Percentiles rank a stretch among this genome's conserved stretches.
Conservation (phyloP, 2,888 invertebrate genomes). For the Tribolium freemani region DNA sequence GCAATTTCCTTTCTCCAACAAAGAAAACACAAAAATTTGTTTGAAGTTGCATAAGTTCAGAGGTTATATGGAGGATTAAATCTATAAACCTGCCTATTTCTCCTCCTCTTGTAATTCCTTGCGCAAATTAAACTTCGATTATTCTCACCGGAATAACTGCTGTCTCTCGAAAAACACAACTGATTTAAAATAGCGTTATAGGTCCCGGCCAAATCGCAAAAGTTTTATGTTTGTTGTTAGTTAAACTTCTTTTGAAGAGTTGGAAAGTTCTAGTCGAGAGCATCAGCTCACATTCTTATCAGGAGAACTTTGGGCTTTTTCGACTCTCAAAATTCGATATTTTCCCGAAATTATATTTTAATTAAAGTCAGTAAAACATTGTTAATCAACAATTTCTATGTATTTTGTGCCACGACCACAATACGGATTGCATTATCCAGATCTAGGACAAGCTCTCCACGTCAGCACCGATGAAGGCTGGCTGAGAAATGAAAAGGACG, state of each 20-base stretch:
- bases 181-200: constrained; percentile 46
- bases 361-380: constrained; percentile 24
- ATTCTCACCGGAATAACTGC: not conserved
- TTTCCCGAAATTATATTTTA: constrained; percentile 22
- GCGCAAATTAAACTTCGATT: not conserved
- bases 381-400: constrained; percentile 34
- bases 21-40: constrained; percentile 16
- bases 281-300: constrained; percentile 53
- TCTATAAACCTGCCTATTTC: not conserved
- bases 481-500: constrained; percentile 6
- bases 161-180: not conserved
- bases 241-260: constrained; percentile 55
- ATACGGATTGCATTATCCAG: constrained; percentile 24
- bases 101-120: not conserved
- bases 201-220: constrained; percentile 52
- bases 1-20: constrained; percentile 20
- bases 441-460: constrained; percentile 3
- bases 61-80: not conserved
- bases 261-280: constrained; percentile 45
- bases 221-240: constrained; percentile 60
- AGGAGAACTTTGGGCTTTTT: constrained; percentile 45
- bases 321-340: not conserved
- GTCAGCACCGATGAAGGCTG: constrained; percentile 13
- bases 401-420: constrained; percentile 27
- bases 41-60: constrained; percentile 4